Evolutionary conservation across 2,113 vertebrate genomes (phyloP).

Genomic region (Burhinus oedicnemus): DNA sequence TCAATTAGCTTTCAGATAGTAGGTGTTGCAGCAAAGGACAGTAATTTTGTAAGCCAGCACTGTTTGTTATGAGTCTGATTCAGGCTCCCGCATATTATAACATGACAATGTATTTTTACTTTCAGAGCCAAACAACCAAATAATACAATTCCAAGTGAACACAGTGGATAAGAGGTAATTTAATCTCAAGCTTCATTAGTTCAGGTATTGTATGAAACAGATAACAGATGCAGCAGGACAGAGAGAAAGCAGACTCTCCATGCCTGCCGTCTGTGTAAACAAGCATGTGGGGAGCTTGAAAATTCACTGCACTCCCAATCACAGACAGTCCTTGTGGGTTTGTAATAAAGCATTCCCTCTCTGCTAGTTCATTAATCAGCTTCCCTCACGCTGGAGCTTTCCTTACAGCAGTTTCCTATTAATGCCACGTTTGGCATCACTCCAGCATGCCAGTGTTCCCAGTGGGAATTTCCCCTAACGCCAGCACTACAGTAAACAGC

Average conservation of each 20-base stretch:
- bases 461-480: not conserved
- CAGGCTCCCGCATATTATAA: not conserved
- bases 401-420: not conserved
- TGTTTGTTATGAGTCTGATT: not conserved
- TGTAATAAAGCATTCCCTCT: not conserved
- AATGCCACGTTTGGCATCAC: not conserved
- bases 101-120: not conserved
- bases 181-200: constrained; percentile 32
- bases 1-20: not conserved
- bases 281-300: not conserved
- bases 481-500: not conserved
- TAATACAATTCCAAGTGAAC: not conserved
- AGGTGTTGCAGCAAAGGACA: not conserved
- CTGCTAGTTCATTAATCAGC: not conserved
- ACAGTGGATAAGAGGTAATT: not conserved
- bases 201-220: not conserved
- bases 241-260: not conserved
- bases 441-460: not conserved
- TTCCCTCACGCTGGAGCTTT: not conserved
- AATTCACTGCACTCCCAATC: not conserved
- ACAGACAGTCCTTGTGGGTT: not conserved
- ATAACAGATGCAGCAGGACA: not conserved
- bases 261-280: not conserved
- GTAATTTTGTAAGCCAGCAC: not conserved
- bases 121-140: not conserved